Evolutionary conservation across 1,140 invertebrate genomes (phyloP).

Genomic region (Theocolax elegans): DNA sequence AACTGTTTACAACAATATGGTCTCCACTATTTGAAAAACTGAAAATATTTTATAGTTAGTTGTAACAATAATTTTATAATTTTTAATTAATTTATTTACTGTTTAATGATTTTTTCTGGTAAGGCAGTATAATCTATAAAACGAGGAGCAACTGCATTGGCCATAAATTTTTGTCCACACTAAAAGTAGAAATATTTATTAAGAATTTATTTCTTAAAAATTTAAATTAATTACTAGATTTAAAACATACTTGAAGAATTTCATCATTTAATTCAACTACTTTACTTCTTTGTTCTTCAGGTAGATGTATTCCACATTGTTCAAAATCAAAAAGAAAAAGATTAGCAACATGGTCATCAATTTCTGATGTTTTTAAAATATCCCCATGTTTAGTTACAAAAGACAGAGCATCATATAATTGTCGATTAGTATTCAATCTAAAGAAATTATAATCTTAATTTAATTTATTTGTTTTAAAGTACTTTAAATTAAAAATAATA

Average conservation of each 20-base stretch:
- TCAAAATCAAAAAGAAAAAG: conserved; percentile 97
- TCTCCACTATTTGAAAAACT: conserved; percentile 82
- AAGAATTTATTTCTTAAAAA: conserved; percentile 2
- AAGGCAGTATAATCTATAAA: conserved; percentile 73
- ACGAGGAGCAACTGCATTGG: conserved; percentile 76
- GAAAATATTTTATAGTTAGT: conserved; percentile 38
- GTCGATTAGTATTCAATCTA: conserved; percentile 89
- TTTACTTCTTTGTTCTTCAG: conserved; percentile 77
- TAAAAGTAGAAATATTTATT: conserved; percentile 70
- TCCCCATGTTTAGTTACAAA: conserved; percentile 80
- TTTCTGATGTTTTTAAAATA: conserved; percentile 72
- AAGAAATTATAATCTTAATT: conserved; percentile 39
- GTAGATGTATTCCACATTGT: conserved; percentile 94
- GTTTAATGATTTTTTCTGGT: conserved; percentile 77
- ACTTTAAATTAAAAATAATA: conserved; percentile 18
- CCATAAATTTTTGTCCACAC: conserved; percentile 88
- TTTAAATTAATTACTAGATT: not conserved
- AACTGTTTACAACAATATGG: conserved; percentile 79
- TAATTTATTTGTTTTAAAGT: not conserved
- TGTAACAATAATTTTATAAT: conserved; percentile 5
- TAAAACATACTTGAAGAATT: conserved; percentile 68
- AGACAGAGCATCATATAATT: conserved; percentile 82
- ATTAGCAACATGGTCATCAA: conserved; percentile 87
- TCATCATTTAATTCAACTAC: conserved; percentile 88
- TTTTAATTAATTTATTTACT: conserved; percentile 76